A percentile compares a stretch with the other conserved stretches of the same genome.
Evolutionary conservation across 35 echinoderm and acorn worm species (phyloP).

Genomic region (Heliocidaris erythrogramma): DNA sequence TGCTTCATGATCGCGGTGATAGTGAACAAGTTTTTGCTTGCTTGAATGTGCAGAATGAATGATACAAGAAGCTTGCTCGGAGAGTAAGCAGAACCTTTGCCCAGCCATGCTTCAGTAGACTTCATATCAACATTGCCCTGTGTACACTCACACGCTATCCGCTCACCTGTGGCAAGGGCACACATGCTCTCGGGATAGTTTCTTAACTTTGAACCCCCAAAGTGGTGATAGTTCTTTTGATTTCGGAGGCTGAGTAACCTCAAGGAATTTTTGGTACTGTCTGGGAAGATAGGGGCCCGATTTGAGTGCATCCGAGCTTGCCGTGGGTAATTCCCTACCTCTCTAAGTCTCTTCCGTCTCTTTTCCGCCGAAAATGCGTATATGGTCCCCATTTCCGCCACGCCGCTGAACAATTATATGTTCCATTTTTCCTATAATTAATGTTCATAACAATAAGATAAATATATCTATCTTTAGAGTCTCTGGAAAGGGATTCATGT

Average conservation of each 20-base stretch:
- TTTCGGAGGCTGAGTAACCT: slow-evolving; percentile 6
- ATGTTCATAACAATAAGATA: neutral
- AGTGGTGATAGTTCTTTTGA: neutral
- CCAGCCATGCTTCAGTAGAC: slow-evolving; percentile 28
- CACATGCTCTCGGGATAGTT: neutral
- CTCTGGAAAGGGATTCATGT: too few species aligned
- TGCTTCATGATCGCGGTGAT: neutral
- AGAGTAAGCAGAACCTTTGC: slow-evolving; percentile 21
- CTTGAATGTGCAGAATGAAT: neutral
- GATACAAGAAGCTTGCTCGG: neutral
- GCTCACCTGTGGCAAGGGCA: slow-evolving; percentile 21
- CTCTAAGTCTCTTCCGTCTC: neutral
- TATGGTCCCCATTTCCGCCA: neutral
- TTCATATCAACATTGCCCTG: slow-evolving; percentile 19
- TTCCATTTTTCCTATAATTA: too few species aligned
- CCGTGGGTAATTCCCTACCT: neutral
- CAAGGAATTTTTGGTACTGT: slow-evolving; percentile 14
- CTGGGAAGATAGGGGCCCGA: neutral
- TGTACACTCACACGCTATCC: neutral
- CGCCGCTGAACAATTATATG: neutral
- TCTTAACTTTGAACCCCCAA: neutral
- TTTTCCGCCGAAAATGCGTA: neutral
- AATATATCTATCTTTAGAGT: neutral
- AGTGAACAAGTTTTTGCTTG: slow-evolving; percentile 12
- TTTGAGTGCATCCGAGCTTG: neutral